These are phyloP conservation scores for Protosalanx chinensis DNA, from an alignment of 2,797 vertebrate genomes.

Conservation along the genomic window DNA sequence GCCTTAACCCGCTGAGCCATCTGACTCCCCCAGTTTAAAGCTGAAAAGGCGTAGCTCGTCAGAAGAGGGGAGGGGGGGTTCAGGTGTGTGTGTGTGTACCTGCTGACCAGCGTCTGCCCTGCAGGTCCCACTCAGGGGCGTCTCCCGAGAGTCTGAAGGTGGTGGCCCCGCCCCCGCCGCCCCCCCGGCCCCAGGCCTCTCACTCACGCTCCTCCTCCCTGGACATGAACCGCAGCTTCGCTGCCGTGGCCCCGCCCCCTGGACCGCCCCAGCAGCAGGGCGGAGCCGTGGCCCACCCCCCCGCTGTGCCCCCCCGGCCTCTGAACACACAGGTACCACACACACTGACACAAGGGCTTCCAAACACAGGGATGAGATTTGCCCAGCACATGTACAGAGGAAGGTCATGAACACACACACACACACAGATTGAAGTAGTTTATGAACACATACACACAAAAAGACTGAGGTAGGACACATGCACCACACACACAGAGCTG, in stretches of 20 bases:
- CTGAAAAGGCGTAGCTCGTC: too few species aligned
- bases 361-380: background rate
- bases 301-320: slow-evolving; percentile 95
- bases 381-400: too few species aligned
- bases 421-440: background rate
- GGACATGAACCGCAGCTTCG: slow-evolving; percentile 95
- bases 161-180: slow-evolving; percentile 91
- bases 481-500: background rate
- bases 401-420: background rate
- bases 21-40: too few species aligned
- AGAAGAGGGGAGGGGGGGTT: too few species aligned
- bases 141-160: slow-evolving; percentile 85
- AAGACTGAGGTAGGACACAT: too few species aligned
- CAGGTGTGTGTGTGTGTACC: background rate
- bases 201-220: slow-evolving; percentile 96
- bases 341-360: too few species aligned
- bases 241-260: slow-evolving; percentile 66
- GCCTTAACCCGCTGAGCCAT: too few species aligned
- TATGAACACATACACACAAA: background rate
- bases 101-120: slow-evolving; percentile 40
- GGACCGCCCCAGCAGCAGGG: slow-evolving; percentile 72
- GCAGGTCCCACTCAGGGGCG: slow-evolving; percentile 93
- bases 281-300: slow-evolving; percentile 85
- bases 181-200: slow-evolving; percentile 89
- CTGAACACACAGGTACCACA: slow-evolving; percentile 87